Evolutionary conservation across 2,797 vertebrate species (phyloP).

Genomic region (Melanotaenia parkinsoni): DNA sequence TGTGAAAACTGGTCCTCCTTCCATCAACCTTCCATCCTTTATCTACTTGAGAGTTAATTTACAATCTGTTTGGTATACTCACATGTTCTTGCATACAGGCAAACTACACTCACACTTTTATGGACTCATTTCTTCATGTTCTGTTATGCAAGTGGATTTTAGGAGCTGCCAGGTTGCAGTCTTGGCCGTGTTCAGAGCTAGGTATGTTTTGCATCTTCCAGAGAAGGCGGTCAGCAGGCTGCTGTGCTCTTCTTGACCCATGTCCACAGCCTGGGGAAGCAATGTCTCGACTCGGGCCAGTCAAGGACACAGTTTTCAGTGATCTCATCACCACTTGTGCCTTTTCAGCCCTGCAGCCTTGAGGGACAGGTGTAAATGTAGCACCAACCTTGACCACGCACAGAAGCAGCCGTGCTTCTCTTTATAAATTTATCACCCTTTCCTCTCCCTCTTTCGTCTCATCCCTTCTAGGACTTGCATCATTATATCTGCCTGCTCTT

Average conservation of each 20-base stretch:
- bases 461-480: slow-evolving; percentile 65
- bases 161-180: slow-evolving; percentile 11
- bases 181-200: not conserved
- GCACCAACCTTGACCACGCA: slow-evolving; percentile 78
- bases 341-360: slow-evolving; percentile 80
- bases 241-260: slow-evolving; percentile 35
- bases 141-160: slow-evolving; percentile 25
- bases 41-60: no score
- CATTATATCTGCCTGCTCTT: slow-evolving; percentile 79
- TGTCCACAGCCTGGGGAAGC: slow-evolving; percentile 23
- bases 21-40: not conserved
- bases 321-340: slow-evolving; percentile 76
- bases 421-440: slow-evolving; percentile 81
- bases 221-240: slow-evolving; percentile 28
- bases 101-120: not conserved
- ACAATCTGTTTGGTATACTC: not conserved
- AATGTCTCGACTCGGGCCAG: slow-evolving; percentile 33
- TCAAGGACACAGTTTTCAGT: slow-evolving; percentile 61
- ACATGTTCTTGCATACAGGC: not conserved
- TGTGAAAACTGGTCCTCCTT: not conserved
- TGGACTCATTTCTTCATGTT: slow-evolving; percentile 10
- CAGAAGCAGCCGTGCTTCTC: slow-evolving; percentile 69
- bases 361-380: slow-evolving; percentile 85
- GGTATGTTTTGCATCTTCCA: slow-evolving; percentile 29
- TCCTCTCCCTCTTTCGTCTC: slow-evolving; percentile 31